A percentile compares a stretch with the other conserved stretches of the same genome.
Evolutionary conservation across 2,113 vertebrate genomes (phyloP).

Genomic region (Mustelus asterias): DNA sequence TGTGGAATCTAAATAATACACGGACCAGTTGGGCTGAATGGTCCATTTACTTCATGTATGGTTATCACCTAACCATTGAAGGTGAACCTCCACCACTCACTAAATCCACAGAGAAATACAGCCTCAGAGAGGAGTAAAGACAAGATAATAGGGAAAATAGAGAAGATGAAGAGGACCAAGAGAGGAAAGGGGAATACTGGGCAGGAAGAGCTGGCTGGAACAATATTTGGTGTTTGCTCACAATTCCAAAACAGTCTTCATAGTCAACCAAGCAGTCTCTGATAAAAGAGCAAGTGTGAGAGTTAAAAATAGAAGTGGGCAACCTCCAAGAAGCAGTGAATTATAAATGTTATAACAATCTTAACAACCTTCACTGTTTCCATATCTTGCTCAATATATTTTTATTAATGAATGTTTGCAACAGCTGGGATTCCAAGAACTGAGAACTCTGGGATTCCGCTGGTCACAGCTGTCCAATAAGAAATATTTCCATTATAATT

Average conservation of each 20-base stretch:
- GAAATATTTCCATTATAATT: not conserved
- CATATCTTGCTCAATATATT: not conserved
- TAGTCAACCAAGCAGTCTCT: not conserved
- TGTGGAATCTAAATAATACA: not conserved
- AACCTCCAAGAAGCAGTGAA: not conserved
- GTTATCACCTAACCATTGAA: not conserved
- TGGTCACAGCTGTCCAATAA: not conserved
- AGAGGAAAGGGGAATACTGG: not conserved
- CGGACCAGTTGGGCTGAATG: not conserved
- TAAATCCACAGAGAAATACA: not conserved
- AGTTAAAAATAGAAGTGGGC: not conserved
- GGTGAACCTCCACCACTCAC: not conserved
- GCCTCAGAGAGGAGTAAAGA: not conserved
- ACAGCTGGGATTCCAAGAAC: not conserved
- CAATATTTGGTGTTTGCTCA: not conserved
- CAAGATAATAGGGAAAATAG: not conserved
- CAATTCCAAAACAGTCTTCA: not conserved
- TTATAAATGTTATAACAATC: not conserved
- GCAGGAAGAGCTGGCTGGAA: not conserved
- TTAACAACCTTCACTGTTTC: not conserved
- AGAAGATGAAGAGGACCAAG: not conserved
- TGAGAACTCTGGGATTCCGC: not conserved
- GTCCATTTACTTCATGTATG: not conserved
- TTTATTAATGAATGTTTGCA: not conserved
- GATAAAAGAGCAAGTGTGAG: not conserved